Evolutionary conservation across 2,888 invertebrate genomes (phyloP).

Genomic region (Prostheceraeus crozeri): DNA sequence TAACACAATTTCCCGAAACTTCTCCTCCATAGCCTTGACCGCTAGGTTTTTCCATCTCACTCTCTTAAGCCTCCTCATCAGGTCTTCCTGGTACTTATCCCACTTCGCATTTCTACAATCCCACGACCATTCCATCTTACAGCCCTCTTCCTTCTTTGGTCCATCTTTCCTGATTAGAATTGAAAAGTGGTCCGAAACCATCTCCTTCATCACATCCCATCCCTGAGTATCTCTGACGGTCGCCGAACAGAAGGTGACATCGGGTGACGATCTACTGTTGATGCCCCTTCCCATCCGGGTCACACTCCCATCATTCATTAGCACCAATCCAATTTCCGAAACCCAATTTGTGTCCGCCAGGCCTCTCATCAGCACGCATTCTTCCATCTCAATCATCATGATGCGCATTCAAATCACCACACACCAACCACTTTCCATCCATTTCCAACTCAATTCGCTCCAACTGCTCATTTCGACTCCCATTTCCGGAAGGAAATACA

Average conservation of each 20-base stretch:
- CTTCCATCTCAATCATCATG: background rate
- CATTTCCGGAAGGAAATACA: no score
- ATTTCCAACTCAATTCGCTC: no score
- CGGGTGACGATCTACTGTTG: background rate
- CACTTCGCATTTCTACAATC: background rate
- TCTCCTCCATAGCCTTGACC: background rate
- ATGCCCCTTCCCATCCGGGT: background rate
- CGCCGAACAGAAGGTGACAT: background rate
- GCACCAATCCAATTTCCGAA: background rate
- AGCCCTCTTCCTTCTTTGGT: background rate
- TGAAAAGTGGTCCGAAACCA: background rate
- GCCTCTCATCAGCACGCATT: background rate
- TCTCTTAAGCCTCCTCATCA: background rate
- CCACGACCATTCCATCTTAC: background rate
- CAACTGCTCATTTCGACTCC: no score
- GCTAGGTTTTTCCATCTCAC: background rate
- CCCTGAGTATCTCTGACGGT: background rate
- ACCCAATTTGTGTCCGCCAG: background rate
- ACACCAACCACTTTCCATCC: background rate
- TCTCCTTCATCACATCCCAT: background rate
- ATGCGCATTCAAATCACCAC: conserved; percentile 2
- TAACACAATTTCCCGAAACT: background rate
- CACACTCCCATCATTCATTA: background rate
- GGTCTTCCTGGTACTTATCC: background rate
- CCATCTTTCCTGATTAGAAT: background rate